Evolutionary conservation across 2,797 vertebrate genomes (phyloP).

Genomic region (Enteromius mattozi): DNA sequence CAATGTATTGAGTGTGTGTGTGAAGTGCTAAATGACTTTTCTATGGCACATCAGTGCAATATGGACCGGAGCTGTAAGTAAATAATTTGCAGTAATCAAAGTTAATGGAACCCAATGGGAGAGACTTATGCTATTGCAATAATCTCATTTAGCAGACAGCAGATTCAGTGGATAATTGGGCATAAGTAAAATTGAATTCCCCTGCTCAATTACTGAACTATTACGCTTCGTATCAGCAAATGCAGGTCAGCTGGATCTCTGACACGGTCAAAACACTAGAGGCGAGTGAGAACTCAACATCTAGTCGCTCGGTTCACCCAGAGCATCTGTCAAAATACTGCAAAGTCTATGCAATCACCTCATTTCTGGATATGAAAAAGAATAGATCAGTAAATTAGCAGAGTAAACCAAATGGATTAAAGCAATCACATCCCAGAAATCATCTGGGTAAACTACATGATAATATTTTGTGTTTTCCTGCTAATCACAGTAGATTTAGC

Average conservation of each 20-base stretch:
- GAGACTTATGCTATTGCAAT: constrained; percentile 81
- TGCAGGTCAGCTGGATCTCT: constrained; percentile 50
- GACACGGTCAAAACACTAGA: neutral
- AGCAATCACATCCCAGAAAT: constrained; percentile 1
- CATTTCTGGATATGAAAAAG: neutral
- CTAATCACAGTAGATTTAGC: neutral
- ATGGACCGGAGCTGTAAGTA: constrained; percentile 82
- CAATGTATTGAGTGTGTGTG: constrained; percentile 15
- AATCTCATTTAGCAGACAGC: constrained; percentile 83
- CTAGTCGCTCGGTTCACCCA: neutral
- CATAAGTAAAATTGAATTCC: constrained; percentile 81
- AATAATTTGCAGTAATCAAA: constrained; percentile 89
- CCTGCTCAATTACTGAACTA: constrained; percentile 77
- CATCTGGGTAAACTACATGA: neutral
- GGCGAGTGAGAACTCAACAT: neutral
- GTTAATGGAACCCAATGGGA: constrained; percentile 87
- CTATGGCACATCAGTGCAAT: constrained; percentile 69
- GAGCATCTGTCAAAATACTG: neutral
- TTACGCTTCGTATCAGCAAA: constrained; percentile 73
- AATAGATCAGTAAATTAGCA: constrained; percentile 6
- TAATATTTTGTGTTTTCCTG: neutral
- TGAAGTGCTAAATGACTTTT: constrained; percentile 58
- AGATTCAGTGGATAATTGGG: constrained; percentile 85
- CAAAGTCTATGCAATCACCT: neutral
- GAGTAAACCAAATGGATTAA: neutral